Evolutionary conservation across 2,797 vertebrate genomes (phyloP).

Genomic region (Myoxocephalus aenaeus): DNA sequence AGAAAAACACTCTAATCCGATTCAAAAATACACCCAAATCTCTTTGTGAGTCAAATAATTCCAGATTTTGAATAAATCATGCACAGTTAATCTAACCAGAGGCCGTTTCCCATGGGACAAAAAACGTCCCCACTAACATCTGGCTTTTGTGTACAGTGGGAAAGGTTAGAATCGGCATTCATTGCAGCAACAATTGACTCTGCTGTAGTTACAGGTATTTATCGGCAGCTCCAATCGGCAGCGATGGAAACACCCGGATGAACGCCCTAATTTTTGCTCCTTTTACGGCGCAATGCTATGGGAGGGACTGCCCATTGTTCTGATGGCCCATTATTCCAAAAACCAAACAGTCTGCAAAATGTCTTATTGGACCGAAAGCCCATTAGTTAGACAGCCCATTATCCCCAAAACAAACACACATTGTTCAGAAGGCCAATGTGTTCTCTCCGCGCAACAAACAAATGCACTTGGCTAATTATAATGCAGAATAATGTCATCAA

Average conservation of each 20-base stretch:
- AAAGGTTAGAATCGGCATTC: not conserved
- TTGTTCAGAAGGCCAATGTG: not conserved
- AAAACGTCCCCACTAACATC: not conserved
- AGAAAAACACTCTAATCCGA: slow-evolving; percentile 62
- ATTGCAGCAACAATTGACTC: not conserved
- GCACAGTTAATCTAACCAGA: slow-evolving; percentile 57
- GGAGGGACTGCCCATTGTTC: too few species aligned
- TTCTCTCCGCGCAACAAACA: too few species aligned
- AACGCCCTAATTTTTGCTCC: not conserved
- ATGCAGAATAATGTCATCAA: too few species aligned
- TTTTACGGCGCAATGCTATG: not conserved
- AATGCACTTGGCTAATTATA: too few species aligned
- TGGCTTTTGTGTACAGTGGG: not conserved
- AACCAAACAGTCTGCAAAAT: not conserved
- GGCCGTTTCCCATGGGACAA: not conserved
- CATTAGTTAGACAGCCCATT: not conserved
- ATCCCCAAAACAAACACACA: not conserved
- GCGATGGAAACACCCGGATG: not conserved
- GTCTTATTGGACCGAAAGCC: not conserved
- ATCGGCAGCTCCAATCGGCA: not conserved
- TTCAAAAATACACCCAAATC: slow-evolving; percentile 56
- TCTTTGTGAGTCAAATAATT: slow-evolving; percentile 68
- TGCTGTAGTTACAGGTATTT: not conserved
- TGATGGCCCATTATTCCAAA: not conserved
- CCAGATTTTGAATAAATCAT: slow-evolving; percentile 61